Percentiles rank a stretch among this genome's conserved stretches.
phyloP scores from a whole-genome alignment of 2,113 vertebrate species.

The Pelobates fuscus region DNA sequence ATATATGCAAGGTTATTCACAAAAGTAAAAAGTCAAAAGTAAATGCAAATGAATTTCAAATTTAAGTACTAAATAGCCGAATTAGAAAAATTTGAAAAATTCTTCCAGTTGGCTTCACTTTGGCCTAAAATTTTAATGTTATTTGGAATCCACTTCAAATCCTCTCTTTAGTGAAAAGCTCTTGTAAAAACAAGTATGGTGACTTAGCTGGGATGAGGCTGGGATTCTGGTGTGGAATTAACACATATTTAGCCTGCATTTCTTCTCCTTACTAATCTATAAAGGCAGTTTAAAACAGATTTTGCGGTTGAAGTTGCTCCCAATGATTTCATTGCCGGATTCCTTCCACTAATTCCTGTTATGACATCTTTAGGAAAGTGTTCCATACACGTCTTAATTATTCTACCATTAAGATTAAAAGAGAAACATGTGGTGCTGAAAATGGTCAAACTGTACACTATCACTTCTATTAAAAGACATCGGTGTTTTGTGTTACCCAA shows the following conservation, averaged over 20 bases:
- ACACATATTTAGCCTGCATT: not conserved
- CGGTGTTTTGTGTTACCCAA: slow-evolving; percentile 34
- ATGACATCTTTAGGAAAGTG: slow-evolving; percentile 35
- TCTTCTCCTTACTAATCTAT: not conserved
- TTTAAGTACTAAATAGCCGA: no score
- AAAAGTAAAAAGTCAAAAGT: no score
- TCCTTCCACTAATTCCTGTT: slow-evolving; percentile 33
- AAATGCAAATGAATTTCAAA: no score
- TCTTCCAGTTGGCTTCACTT: no score
- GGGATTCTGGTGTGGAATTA: not conserved
- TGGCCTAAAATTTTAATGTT: no score
- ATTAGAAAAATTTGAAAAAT: no score
- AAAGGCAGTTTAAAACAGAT: slow-evolving; percentile 29
- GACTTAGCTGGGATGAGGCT: no score
- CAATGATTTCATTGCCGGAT: slow-evolving; percentile 34
- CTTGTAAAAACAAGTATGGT: no score
- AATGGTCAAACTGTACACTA: slow-evolving; percentile 22
- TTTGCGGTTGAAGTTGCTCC: slow-evolving; percentile 25
- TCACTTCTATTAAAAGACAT: slow-evolving; percentile 14
- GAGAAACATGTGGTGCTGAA: slow-evolving; percentile 18
- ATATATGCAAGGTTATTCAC: no score
- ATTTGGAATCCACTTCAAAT: no score
- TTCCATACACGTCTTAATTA: slow-evolving; percentile 30
- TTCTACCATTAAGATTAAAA: slow-evolving; percentile 36
- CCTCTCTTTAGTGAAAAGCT: no score